Percentiles rank a stretch among this genome's conserved stretches.
Conservation (phyloP, 2,888 invertebrate genomes). For the Encarsia formosa region DNA sequence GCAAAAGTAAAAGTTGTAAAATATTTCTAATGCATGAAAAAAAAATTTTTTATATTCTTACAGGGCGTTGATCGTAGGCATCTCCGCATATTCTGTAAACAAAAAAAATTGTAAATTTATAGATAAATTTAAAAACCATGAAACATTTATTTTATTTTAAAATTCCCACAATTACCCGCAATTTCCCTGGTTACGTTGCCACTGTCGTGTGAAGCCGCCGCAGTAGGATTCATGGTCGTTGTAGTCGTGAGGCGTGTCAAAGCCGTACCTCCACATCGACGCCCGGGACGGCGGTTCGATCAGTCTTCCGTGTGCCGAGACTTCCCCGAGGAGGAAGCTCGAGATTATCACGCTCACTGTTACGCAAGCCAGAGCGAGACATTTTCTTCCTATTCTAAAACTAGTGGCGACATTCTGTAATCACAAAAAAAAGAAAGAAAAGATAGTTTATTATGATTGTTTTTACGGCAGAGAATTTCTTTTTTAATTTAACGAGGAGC, state of each 20-base stretch:
- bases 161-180: too few relatives aligned
- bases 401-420: conserved; percentile 13
- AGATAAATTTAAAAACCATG: too few relatives aligned
- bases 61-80: conserved; percentile 66
- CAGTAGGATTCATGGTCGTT: conserved; percentile 86
- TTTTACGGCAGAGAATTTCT: too few relatives aligned
- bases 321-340: conserved; percentile 38
- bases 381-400: background rate
- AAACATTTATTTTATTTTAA: too few relatives aligned
- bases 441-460: too few relatives aligned
- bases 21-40: background rate
- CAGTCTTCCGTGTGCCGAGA: conserved; percentile 66
- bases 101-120: too few relatives aligned
- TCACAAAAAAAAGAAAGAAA: background rate
- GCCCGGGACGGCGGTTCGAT: conserved; percentile 84
- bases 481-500: too few relatives aligned
- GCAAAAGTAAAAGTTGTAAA: background rate
- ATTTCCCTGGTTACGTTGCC: conserved; percentile 75
- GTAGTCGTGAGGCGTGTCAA: conserved; percentile 82
- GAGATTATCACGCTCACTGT: conserved; percentile 3
- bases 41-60: conserved; percentile 26
- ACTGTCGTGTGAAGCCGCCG: conserved; percentile 81
- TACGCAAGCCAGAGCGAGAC: background rate
- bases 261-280: conserved; percentile 85
- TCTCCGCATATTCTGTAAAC: conserved; percentile 84